Evolutionary conservation across 2,888 invertebrate genomes (phyloP), one percentile per base, ranked within the genome.

Genomic region (Caenorhabditis panamensis): DNA sequence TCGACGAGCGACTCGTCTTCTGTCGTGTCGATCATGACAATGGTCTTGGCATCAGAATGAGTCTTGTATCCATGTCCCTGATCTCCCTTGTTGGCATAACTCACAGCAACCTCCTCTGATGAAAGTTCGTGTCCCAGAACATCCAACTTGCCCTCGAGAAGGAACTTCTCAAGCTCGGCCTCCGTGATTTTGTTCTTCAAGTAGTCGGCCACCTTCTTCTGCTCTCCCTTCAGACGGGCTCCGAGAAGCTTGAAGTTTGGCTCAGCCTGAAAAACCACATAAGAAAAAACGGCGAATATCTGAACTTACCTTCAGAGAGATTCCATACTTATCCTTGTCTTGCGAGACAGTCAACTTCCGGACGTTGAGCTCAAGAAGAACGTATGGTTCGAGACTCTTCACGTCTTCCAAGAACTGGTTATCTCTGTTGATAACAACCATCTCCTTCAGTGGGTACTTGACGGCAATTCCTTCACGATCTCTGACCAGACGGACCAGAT

Each of bases 371-470:
- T 99, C 99, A 91, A 95, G 95, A 13, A 95, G 91, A 71, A 99
- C 95, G 91, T 97, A 98, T 22, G 93, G 93, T 89, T 96, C 93
- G 54, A 99, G 92, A 1, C 94, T 94, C 75, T 94, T 92, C 0
- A 97, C 93, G 88, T 96, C 95, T 2, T 94, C 92, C 75, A 98
- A 93, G 87, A 95, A 95, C 47, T 94, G 93, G 18, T 93, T 92
- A 88, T 96, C 95, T 85, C 95, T 95, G 91, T 97, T 96, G 85
- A 99, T 95, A 6, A 98, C 94, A n/a, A 98, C 94, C 86, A 98
- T 94, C 92, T 97, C 97, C 20, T 95, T 96, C 80, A 99, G 92
- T 0, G 99, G 99, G 92, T 97, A 97, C 93, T 97, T 98, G 2
- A 96, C 94, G 0, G 98, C 97, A 81, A 97, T 94, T 2, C 96